Percentiles rank a stretch among this genome's conserved stretches.
These are phyloP conservation scores for Tragelaphus imberbis DNA, from an alignment of 2,113 vertebrate genomes.

Conservation along the genomic window DNA sequence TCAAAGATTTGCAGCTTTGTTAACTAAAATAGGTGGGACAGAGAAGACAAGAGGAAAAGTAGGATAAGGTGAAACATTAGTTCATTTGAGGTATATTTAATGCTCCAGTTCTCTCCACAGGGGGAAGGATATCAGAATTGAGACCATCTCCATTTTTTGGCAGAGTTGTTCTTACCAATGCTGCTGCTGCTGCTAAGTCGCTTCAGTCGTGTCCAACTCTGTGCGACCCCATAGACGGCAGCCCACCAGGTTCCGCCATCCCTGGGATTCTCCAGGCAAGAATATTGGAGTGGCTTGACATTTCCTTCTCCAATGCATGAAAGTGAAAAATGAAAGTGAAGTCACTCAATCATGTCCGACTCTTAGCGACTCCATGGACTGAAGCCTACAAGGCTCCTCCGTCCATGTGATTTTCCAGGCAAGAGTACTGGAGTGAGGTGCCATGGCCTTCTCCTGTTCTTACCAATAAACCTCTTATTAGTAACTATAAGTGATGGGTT, in stretches of 20 bases:
- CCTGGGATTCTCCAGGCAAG: no score
- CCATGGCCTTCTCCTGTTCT: neutral
- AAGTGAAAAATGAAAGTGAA: no score
- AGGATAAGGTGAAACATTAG: neutral
- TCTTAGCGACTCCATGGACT: no score
- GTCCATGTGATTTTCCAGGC: no score
- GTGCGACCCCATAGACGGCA: no score
- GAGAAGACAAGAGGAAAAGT: neutral
- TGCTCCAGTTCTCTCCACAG: neutral
- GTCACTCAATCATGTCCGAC: fast-evolving
- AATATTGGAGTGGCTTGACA: no score
- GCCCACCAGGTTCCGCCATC: no score
- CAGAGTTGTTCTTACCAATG: neutral
- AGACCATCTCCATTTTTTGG: neutral
- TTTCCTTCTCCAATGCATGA: no score
- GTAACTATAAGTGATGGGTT: neutral
- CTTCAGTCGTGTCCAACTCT: no score
- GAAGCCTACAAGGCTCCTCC: no score
- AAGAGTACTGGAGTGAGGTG: no score
- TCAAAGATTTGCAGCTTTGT: neutral
- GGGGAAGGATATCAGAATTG: neutral
- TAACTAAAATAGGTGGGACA: neutral
- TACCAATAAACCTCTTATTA: neutral
- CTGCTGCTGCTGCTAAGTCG: no score
- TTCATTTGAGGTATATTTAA: neutral